phyloP scores from a whole-genome alignment of 2,797 vertebrate genomes.

The Manis javanica region DNA sequence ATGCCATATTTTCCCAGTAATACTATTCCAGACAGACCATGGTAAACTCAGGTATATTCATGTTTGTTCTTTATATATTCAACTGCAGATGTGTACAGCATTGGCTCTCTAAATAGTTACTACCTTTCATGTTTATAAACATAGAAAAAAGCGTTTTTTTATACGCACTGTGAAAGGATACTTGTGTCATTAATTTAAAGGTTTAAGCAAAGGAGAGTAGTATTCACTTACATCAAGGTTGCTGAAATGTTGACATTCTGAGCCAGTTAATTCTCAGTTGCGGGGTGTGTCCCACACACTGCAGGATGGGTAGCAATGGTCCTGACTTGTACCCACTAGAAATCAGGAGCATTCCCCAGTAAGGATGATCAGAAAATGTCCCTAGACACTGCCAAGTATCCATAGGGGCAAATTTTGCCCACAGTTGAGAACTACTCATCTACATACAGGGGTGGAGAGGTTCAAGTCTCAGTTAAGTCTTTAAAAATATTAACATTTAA shows the following conservation, averaged over 20 bases:
- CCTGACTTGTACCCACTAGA: background rate
- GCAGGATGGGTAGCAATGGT: background rate
- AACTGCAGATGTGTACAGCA: background rate
- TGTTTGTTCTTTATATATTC: background rate
- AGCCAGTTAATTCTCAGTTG: background rate
- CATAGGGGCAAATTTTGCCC: background rate
- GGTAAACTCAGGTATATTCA: background rate
- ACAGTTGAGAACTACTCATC: background rate
- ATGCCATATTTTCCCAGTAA: background rate
- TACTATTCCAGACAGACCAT: background rate
- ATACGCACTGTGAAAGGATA: background rate
- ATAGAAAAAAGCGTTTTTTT: background rate
- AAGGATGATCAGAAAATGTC: background rate
- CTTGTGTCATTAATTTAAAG: background rate
- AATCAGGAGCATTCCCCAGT: background rate
- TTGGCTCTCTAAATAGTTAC: background rate
- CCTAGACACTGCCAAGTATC: background rate
- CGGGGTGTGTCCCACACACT: background rate
- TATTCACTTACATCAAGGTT: background rate
- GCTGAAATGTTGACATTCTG: background rate
- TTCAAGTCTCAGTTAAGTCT: background rate
- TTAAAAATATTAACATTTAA: slow-evolving; percentile 37
- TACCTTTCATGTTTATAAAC: slow-evolving; percentile 33
- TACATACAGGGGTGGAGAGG: background rate
- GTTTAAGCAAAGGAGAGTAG: background rate